These are phyloP conservation scores for Xenopus petersii DNA, from an alignment of 2,797 vertebrate species.

Conservation along the genomic window DNA sequence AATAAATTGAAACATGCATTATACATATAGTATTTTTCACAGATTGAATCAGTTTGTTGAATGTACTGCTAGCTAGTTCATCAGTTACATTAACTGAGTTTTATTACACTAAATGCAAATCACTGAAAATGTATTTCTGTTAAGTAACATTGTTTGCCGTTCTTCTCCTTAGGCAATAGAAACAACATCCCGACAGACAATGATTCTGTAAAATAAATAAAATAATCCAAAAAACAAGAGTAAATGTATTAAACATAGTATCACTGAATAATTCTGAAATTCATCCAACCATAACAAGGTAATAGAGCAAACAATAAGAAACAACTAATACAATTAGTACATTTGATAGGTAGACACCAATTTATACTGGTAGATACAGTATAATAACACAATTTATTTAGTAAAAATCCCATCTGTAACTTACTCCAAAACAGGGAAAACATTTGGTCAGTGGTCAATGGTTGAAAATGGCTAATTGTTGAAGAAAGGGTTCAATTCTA, in stretches of 20 bases:
- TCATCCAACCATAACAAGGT: no score
- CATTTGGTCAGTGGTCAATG: no score
- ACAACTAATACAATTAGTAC: no score
- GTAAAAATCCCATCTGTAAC: no score
- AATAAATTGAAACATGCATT: slow-evolving; percentile 36
- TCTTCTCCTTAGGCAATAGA: background rate
- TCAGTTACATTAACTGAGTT: slow-evolving; percentile 26
- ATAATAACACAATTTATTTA: no score
- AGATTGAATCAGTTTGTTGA: slow-evolving; percentile 26
- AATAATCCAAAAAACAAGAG: background rate
- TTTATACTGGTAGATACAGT: no score
- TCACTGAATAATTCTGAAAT: no score
- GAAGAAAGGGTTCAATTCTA: no score
- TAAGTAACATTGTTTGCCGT: slow-evolving; percentile 5
- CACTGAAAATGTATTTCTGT: slow-evolving; percentile 11
- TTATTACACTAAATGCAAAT: slow-evolving; percentile 19
- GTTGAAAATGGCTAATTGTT: no score
- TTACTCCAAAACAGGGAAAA: no score
- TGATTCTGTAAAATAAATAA: background rate
- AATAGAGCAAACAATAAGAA: no score
- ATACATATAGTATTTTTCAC: slow-evolving; percentile 27
- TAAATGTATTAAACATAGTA: background rate
- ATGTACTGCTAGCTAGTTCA: slow-evolving; percentile 25
- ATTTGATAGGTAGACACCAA: no score
- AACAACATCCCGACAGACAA: background rate